Conservation (phyloP, 2,797 vertebrate genomes). For the Bothrops alternatus region DNA sequence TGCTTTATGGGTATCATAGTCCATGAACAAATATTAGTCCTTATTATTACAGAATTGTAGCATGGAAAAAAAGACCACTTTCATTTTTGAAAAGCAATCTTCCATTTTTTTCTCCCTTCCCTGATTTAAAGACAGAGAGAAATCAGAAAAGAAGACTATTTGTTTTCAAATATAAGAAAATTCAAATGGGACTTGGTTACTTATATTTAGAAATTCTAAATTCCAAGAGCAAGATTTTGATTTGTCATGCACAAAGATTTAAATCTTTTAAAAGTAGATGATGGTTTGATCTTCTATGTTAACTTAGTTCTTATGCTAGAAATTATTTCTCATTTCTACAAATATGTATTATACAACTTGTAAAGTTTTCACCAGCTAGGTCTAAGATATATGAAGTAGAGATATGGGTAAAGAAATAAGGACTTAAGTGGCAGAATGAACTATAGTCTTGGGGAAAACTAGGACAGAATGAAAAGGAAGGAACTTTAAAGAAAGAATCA, state of each 20-base stretch:
- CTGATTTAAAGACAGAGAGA: background rate
- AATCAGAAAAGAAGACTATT: background rate
- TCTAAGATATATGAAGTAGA: background rate
- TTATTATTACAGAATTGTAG: background rate
- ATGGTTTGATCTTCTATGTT: background rate
- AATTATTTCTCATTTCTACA: background rate
- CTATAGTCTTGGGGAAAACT: background rate
- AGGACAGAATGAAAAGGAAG: background rate
- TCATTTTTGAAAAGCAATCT: background rate
- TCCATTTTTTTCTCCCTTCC: background rate
- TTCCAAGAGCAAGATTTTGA: background rate
- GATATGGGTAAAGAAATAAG: background rate
- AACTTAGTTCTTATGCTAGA: background rate
- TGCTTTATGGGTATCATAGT: background rate
- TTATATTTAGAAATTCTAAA: background rate
- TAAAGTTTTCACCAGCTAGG: background rate
- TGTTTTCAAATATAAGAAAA: background rate
- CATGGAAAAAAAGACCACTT: background rate
- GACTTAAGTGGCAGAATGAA: background rate
- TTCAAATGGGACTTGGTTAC: background rate
- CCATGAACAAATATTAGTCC: background rate
- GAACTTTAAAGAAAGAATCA: background rate
- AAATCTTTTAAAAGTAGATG: background rate
- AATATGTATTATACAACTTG: background rate
- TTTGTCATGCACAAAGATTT: background rate